These are phyloP conservation scores for Calliphora vomitoria DNA, from an alignment of 2,888 invertebrate species.

Conservation along the genomic window DNA sequence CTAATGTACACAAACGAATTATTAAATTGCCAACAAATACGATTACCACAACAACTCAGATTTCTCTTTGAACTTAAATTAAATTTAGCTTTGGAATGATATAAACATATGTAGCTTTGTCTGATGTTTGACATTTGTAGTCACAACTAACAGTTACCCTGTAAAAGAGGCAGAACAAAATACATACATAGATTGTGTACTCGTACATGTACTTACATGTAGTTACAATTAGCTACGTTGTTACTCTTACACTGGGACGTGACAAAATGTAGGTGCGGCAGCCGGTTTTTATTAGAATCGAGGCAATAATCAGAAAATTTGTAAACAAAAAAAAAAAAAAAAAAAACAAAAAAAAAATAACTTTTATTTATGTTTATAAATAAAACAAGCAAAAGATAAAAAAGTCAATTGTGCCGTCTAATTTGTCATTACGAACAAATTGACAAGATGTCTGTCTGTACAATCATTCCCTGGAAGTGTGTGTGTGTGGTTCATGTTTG, in stretches of 20 bases:
- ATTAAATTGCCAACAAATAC: too few relatives aligned
- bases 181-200: constrained; percentile 1
- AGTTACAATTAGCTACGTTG: constrained; percentile 71
- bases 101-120: too few relatives aligned
- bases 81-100: too few relatives aligned
- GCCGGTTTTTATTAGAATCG: constrained; percentile 80
- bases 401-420: constrained; percentile 80
- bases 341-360: constrained; percentile 4
- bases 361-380: constrained; percentile 60
- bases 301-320: constrained; percentile 68
- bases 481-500: constrained; percentile 14
- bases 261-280: constrained; percentile 79
- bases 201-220: constrained; percentile 59
- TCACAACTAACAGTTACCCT: constrained; percentile 14
- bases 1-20: too few relatives aligned
- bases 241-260: constrained; percentile 61
- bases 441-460: constrained; percentile 80
- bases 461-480: constrained; percentile 25
- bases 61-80: too few relatives aligned
- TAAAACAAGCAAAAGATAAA: constrained; percentile 65
- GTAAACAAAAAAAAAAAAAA: constrained; percentile 51
- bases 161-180: not conserved
- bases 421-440: constrained; percentile 84
- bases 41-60: too few relatives aligned
- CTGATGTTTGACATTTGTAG: not conserved